Evolutionary conservation across 2,888 invertebrate species (phyloP), one percentile per base, ranked within the genome.

Genomic region (Eudasyphora cyanicolor): DNA sequence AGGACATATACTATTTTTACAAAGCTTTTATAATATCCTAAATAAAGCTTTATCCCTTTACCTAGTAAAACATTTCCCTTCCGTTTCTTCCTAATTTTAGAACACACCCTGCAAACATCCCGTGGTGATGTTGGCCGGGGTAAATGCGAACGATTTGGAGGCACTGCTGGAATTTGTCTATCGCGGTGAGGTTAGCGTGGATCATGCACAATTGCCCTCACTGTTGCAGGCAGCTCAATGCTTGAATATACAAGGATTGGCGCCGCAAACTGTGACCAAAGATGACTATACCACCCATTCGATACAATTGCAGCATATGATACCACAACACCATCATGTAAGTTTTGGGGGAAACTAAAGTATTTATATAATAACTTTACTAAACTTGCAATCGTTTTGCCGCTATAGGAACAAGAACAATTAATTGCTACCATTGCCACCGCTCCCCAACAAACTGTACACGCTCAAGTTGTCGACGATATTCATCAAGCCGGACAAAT

Each of bases 91-190:
- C 85, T 62, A 27, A 57, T 86, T 86, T 45, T 85, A 94, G 94
- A 94, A 93, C 86, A 94, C 94, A 78, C 94, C 94, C 87, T 94
- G 94, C 89, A 93, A 94, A 86, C 94, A 94, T 92, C 94, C 94
- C 42, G 94, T 94, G 35, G 93, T 94, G n/a, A 94, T 94, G 94
- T 89, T 94, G 87, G 94, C 94, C 62, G 94, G 94, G 80, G 93
- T 94, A 32, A 93, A 93, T 86, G 94, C 94, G 64, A 93, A 93
- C 86, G 94, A 94, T 89, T 91, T 94, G 86, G 94, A 94, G 89
- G 94, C 94, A n/a, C 88, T 94, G 71, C 89, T 94, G 64, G 94
- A 94, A 89, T 94, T 94, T 90, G 94, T 94, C 60, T 94, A 94
- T 87, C 93, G 94, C 57, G 94, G 94, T 67, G 94, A 94, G 92